Evolutionary conservation across 1,140 invertebrate species (phyloP), one percentile per base, ranked within the genome.

Genomic region (Lineus longissimus): DNA sequence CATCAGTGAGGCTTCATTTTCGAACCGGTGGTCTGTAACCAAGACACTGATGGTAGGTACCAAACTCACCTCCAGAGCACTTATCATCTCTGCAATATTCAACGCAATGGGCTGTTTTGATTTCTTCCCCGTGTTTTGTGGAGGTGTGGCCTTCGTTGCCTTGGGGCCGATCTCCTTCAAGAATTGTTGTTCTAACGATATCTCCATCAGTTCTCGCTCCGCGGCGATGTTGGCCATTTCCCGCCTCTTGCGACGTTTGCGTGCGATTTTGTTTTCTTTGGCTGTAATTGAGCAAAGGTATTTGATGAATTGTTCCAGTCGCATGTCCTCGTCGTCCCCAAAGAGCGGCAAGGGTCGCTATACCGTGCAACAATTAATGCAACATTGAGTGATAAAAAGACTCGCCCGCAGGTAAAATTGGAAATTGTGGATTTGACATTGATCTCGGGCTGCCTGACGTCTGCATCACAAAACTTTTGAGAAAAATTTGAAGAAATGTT

Each of bases 201-300:
- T 80, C 61, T 80, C 78, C 0, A 74, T 73, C 56, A 78, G 66
- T 63, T 80, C 78, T 15, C 73, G 71, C 55, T 76, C 75, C 2
- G 76, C 78, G 1, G 76, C 78, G 36, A 69, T 66, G 43, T 79
- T 73, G n/a, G 75, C 71, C 45, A 72, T 61, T 55, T 77, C 74
- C 25, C 68, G 65, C 7, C 76, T 66, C 60, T 77, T 80, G 23
- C 70, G 55, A 19, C 75, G 57, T 60, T 74, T 75, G 25, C 76
- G 60, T 13, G 74, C 69, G 43, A 58, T 68, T 51, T 72, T 73
- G 25, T 61, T 63, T 55, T 66, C 65, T 1, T 25, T 25, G 11
- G 33, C 33, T 58, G 56, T 2, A 55, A 9, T 15, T 15, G 23
- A 9, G 23, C 15, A 23, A 15, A 15, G 15, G 33, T 7, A 4